phyloP scores from a whole-genome alignment of 2,888 invertebrate genomes.

The Synanthedon myopaeformis region DNA sequence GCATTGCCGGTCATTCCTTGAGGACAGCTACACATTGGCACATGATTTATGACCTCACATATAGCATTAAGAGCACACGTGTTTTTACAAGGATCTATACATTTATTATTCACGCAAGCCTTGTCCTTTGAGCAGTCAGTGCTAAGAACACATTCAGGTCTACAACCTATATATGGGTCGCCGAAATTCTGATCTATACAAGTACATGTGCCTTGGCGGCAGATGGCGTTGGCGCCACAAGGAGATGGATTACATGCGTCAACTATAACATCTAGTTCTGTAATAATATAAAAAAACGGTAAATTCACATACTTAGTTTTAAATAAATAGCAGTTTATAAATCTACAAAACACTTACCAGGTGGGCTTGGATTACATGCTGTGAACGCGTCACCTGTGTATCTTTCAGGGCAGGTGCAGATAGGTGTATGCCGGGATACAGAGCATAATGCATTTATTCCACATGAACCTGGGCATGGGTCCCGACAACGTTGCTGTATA shows the following conservation, averaged over 20 bases:
- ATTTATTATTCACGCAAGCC: constrained; percentile 77
- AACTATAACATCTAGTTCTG: constrained; percentile 27
- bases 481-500: constrained; percentile 76
- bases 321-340: not conserved
- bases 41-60: constrained; percentile 79
- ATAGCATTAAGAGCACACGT: constrained; percentile 78
- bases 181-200: constrained; percentile 74
- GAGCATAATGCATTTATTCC: constrained; percentile 72
- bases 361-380: constrained; percentile 56
- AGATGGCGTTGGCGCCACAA: constrained; percentile 74
- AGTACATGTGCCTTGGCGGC: constrained; percentile 69
- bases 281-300: constrained; percentile 7
- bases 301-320: not conserved
- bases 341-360: constrained; percentile 24
- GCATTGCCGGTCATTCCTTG: constrained; percentile 78
- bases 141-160: constrained; percentile 78
- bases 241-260: constrained; percentile 74
- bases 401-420: constrained; percentile 78
- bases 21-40: constrained; percentile 78
- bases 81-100: constrained; percentile 76
- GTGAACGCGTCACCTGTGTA: constrained; percentile 77
- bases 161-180: constrained; percentile 76
- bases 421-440: constrained; percentile 79
- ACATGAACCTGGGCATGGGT: constrained; percentile 80
- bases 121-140: constrained; percentile 74